These are phyloP conservation scores for Oasisia sp. DNA, from an alignment of 2,888 invertebrate species.

Conservation along the genomic window DNA sequence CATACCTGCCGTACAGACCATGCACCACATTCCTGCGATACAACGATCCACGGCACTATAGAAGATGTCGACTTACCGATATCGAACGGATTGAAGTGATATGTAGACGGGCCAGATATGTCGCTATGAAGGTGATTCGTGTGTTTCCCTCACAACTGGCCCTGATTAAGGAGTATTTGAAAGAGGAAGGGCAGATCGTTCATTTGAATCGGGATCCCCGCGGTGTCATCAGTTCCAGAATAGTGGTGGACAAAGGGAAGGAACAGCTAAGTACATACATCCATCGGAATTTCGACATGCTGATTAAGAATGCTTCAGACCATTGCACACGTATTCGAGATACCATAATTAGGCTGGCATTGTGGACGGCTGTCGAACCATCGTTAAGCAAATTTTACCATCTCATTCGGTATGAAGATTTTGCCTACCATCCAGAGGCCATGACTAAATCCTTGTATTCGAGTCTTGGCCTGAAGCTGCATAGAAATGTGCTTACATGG, in stretches of 20 bases:
- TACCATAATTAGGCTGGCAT: background rate
- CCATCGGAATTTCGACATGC: background rate
- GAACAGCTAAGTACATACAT: background rate
- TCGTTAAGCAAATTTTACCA: background rate
- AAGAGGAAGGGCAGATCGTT: background rate
- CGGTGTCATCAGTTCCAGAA: background rate
- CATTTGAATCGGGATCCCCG: background rate
- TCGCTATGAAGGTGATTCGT: background rate
- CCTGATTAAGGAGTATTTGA: background rate
- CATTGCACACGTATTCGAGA: background rate
- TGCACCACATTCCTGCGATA: no score
- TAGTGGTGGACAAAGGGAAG: background rate
- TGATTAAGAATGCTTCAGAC: background rate
- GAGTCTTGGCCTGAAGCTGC: background rate
- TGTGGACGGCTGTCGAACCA: background rate
- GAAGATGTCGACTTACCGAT: background rate
- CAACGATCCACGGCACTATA: no score
- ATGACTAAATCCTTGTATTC: background rate
- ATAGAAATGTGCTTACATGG: background rate
- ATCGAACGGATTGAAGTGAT: background rate
- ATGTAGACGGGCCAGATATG: background rate
- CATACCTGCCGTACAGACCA: no score
- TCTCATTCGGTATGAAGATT: background rate
- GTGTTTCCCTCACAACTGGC: background rate
- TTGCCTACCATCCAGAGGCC: background rate